Conservation (phyloP, 2,888 invertebrate genomes). For the Zaprionus lineosus region DNA sequence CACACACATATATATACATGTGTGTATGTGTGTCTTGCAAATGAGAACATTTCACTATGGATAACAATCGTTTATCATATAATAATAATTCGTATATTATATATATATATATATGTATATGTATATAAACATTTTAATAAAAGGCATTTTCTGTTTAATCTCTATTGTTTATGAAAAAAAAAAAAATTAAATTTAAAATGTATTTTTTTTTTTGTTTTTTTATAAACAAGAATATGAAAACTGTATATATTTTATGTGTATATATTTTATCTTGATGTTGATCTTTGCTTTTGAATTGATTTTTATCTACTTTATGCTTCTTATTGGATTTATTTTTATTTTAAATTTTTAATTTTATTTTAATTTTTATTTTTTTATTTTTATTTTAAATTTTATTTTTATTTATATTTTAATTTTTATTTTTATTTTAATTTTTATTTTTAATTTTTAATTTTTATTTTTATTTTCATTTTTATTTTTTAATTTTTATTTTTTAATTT, state of each 20-base stretch:
- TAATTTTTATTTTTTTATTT: slow-evolving; percentile 39
- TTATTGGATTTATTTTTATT: too few species aligned
- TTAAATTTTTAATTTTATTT: too few species aligned
- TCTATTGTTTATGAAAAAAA: slow-evolving; percentile 38
- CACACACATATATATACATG: slow-evolving; percentile 4
- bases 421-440: slow-evolving; percentile 35
- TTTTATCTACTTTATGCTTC: too few species aligned
- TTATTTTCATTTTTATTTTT: slow-evolving; percentile 16
- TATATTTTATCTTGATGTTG: too few species aligned
- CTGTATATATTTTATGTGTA: too few species aligned
- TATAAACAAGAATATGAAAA: too few species aligned
- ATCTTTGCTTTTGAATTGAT: too few species aligned
- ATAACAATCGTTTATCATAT: neutral
- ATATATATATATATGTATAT: slow-evolving; percentile 59
- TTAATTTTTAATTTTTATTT: slow-evolving; percentile 26
- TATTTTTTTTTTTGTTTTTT: too few species aligned
- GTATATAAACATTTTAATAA: slow-evolving; percentile 71
- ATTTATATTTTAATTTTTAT: slow-evolving; percentile 21
- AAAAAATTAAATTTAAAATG: too few species aligned
- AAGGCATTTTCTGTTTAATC: slow-evolving; percentile 65
- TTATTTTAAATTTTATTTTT: slow-evolving; percentile 15
- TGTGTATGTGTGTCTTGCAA: neutral
- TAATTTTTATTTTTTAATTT: too few species aligned
- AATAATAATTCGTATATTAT: neutral
- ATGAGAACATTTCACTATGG: neutral